A percentile compares a stretch with the other conserved stretches of the same genome.
Conservation (phyloP, 2,113 vertebrate species). For the Microcebus griseorufus region DNA sequence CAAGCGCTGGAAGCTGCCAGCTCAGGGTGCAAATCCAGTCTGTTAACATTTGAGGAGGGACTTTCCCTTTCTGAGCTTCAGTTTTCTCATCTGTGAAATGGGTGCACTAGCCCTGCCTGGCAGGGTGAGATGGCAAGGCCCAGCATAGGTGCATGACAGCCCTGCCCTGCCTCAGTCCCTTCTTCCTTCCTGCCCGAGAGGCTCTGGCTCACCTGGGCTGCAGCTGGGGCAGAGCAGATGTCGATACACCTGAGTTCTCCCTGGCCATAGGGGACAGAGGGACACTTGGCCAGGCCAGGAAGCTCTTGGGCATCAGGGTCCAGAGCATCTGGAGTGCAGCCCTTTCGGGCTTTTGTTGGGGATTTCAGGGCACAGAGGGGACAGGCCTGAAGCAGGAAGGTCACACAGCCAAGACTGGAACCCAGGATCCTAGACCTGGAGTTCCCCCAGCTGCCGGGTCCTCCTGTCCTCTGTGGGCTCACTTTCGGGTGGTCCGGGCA, state of each 20-base stretch:
- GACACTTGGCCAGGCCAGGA: neutral
- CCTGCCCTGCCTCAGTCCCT: neutral
- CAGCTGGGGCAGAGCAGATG: neutral
- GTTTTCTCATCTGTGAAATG: neutral
- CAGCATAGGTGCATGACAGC: no score
- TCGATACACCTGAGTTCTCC: neutral
- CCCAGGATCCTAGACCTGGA: neutral
- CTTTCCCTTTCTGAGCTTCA: neutral
- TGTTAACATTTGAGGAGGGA: neutral
- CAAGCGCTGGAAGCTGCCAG: neutral
- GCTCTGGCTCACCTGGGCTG: neutral
- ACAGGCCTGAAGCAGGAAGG: neutral
- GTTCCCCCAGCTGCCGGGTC: rapidly evolving
- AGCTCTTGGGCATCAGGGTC: neutral
- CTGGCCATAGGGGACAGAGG: neutral
- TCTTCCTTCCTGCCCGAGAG: neutral
- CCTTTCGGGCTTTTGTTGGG: neutral
- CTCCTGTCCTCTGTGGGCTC: neutral
- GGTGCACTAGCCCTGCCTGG: neutral
- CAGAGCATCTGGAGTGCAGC: neutral
- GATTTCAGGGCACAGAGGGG: neutral
- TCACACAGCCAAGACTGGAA: neutral
- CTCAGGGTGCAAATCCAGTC: neutral
- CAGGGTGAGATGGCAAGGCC: no score
- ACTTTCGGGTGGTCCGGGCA: neutral